Conservation (phyloP, 2,888 invertebrate species). For the Melikaiella ostensackeni region DNA sequence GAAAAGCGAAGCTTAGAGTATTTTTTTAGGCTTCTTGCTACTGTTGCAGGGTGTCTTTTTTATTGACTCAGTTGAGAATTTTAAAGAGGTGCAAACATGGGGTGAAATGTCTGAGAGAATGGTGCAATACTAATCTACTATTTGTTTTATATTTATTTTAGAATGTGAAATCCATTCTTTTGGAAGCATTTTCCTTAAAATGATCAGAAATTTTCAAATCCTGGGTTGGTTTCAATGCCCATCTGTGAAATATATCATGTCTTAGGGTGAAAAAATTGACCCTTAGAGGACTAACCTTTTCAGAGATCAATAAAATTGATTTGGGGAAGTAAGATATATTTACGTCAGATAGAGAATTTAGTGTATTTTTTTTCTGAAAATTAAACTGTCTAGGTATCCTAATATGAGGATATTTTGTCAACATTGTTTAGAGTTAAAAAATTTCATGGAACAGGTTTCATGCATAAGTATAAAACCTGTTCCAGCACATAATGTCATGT, state of each 20-base stretch:
- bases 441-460: too few relatives aligned
- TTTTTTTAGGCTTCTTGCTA: not conserved
- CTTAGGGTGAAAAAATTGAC: constrained; percentile 1
- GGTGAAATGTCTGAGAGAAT: not conserved
- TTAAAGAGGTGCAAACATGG: constrained; percentile 14
- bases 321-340: too few relatives aligned
- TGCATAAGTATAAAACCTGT: too few relatives aligned
- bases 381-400: too few relatives aligned
- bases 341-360: too few relatives aligned
- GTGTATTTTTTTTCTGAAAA: too few relatives aligned
- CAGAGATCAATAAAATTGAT: not conserved
- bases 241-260: not conserved
- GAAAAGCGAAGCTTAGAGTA: constrained; percentile 9
- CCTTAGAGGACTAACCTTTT: not conserved
- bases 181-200: not conserved
- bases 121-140: not conserved
- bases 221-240: not conserved
- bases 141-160: too few relatives aligned
- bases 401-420: too few relatives aligned
- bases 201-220: not conserved
- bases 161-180: too few relatives aligned
- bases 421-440: too few relatives aligned
- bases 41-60: not conserved
- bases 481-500: too few relatives aligned
- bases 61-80: constrained; percentile 15